These are phyloP conservation scores for Brachionus angularis DNA, from an alignment of 1,140 invertebrate genomes.

Conservation along the genomic window DNA sequence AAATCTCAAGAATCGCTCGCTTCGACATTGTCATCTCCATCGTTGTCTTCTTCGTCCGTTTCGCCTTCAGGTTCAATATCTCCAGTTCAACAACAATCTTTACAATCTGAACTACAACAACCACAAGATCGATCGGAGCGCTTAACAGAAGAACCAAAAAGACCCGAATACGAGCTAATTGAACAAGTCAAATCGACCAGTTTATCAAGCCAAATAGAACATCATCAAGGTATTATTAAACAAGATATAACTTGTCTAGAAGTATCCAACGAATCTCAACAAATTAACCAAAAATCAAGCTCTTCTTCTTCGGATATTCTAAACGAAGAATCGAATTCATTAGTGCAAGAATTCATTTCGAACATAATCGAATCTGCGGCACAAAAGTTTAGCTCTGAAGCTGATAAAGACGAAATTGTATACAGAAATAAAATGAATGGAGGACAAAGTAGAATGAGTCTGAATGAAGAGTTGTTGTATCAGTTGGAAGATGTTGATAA, in stretches of 20 bases:
- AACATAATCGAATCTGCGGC: not conserved
- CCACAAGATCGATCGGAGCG: too few species aligned
- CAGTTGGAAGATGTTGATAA: constrained; percentile 2
- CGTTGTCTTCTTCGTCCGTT: not conserved
- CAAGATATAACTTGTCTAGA: not conserved
- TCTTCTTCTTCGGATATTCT: not conserved
- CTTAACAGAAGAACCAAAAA: too few species aligned
- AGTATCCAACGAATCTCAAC: not conserved
- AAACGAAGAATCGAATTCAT: not conserved
- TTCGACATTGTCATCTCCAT: not conserved
- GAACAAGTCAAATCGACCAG: too few species aligned
- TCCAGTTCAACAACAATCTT: too few species aligned
- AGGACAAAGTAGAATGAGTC: not conserved
- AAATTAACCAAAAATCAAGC: not conserved
- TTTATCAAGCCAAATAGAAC: too few species aligned
- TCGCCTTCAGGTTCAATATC: too few species aligned
- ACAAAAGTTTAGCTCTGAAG: too few species aligned
- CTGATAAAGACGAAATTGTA: too few species aligned
- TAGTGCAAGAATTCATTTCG: not conserved
- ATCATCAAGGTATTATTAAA: too few species aligned
- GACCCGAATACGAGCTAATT: too few species aligned
- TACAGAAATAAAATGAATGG: not conserved
- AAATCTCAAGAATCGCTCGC: not conserved
- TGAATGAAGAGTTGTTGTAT: not conserved
- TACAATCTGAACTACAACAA: too few species aligned